Evolutionary conservation across 2,113 vertebrate genomes (phyloP), one percentile per base, ranked within the genome.

Genomic region (Sorex araneus): DNA sequence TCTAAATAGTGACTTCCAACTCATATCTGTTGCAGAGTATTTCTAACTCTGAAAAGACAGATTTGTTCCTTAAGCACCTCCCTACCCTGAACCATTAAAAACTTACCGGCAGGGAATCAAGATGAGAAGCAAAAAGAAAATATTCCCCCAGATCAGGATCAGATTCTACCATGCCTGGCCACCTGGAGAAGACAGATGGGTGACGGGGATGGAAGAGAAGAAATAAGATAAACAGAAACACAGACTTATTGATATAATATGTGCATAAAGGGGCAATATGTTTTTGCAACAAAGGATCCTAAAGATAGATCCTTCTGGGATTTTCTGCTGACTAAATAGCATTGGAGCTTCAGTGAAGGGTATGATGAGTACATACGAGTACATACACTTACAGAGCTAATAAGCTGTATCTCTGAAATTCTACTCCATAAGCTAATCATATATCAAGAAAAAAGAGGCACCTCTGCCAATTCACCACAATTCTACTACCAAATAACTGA

Each of bases 121-220:
- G 95, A 67, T 87, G 95, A 87, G 93, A 97, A 50, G 93, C 89
- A 93, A 98, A 98, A 83, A 97, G 95, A 87, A 98, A 97, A 95
- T 97, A 98, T 28, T 97, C 94, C 45, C 93, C 96, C 43, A 96
- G 89, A 89, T 98, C 97, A 89, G 98, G 98, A 94, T 98, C 98
- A 85, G 85, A 93, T 95, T 98, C 98, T 86, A 98, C 71, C 90
- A 98, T 97, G 25, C 97, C 98, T 47, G 98, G 98, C 98, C 98
- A 98, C 98, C 98, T 98, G 54, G 21, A 95, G 13, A 91, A 73
- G 43, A 90, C 0, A 70, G 27, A 69, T 8, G 27, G 60, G 27
- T 47, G 1, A 30, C 93, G 28, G 25, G 23, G 16, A 75, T 47
- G 4, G 28, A 88, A 78, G 54, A 85, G 54, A 34, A 90, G 28